Evolutionary conservation across 1,140 invertebrate genomes (phyloP).

Genomic region (Venustaconcha ellipsiformis): DNA sequence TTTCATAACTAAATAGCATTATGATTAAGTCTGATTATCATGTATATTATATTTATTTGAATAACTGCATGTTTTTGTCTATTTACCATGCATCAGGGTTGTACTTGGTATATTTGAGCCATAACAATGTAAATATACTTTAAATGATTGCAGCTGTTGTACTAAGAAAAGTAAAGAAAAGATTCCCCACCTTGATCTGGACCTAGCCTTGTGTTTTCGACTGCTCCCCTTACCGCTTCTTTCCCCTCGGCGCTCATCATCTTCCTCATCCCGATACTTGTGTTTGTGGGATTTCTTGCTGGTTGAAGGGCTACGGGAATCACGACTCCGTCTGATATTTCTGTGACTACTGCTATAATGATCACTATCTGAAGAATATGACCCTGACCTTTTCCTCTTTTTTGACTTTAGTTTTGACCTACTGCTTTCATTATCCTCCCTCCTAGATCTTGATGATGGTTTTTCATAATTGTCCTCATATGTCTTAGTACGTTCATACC

Average conservation of each 20-base stretch:
- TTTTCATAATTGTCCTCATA: constrained; percentile 19
- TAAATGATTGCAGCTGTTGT: too few species aligned
- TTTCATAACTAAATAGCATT: too few species aligned
- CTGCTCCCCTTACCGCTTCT: constrained; percentile 62
- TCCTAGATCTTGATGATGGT: constrained; percentile 15
- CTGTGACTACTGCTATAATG: constrained; percentile 14
- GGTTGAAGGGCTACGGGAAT: constrained; percentile 10
- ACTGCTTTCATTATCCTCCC: constrained; percentile 7
- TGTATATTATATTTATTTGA: too few species aligned
- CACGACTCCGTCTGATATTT: constrained; percentile 16
- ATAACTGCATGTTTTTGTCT: too few species aligned
- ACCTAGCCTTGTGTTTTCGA: constrained; percentile 59
- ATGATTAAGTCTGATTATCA: too few species aligned
- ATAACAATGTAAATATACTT: too few species aligned
- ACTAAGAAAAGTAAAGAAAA: constrained; percentile 19
- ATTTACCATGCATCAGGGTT: too few species aligned
- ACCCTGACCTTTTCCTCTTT: constrained; percentile 39
- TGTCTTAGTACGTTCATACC: constrained; percentile 11
- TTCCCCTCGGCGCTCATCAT: constrained; percentile 19
- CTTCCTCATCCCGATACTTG: constrained; percentile 36
- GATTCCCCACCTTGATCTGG: constrained; percentile 58
- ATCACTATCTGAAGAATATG: constrained; percentile 47
- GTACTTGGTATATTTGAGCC: too few species aligned
- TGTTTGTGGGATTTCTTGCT: constrained; percentile 20
- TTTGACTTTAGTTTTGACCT: constrained; percentile 40